Evolutionary conservation across 2,797 vertebrate genomes (phyloP).

Genomic region (Tenualosa ilisha): DNA sequence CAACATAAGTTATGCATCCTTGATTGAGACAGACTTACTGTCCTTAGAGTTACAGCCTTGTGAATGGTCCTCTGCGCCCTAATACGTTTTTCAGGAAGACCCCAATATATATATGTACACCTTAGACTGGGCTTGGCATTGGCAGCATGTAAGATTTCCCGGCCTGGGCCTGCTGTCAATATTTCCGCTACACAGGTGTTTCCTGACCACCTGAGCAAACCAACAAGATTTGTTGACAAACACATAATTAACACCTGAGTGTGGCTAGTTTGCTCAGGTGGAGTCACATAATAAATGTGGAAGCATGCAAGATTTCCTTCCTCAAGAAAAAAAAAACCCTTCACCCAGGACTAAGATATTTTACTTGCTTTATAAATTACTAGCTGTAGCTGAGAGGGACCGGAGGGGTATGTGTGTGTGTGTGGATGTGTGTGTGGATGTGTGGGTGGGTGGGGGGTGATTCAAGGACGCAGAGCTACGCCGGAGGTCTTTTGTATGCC

Average conservation of each 20-base stretch:
- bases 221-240: background rate
- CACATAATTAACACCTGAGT: background rate
- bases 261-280: background rate
- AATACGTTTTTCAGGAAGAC: background rate
- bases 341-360: background rate
- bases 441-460: background rate
- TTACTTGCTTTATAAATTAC: background rate
- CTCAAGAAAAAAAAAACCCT: background rate
- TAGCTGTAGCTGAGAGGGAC: background rate
- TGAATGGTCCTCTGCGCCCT: background rate
- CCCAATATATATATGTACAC: background rate
- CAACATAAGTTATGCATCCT: background rate
- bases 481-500: slow-evolving; percentile 60
- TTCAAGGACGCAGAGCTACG: slow-evolving; percentile 41
- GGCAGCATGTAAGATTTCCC: too few species aligned
- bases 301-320: background rate
- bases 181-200: background rate
- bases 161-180: background rate
- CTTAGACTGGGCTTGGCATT: too few species aligned
- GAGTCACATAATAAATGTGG: background rate
- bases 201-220: background rate
- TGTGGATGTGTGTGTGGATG: too few species aligned
- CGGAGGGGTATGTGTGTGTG: too few species aligned
- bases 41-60: background rate
- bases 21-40: background rate